Conservation (phyloP, 2,113 vertebrate genomes). For the Heterotis niloticus region DNA sequence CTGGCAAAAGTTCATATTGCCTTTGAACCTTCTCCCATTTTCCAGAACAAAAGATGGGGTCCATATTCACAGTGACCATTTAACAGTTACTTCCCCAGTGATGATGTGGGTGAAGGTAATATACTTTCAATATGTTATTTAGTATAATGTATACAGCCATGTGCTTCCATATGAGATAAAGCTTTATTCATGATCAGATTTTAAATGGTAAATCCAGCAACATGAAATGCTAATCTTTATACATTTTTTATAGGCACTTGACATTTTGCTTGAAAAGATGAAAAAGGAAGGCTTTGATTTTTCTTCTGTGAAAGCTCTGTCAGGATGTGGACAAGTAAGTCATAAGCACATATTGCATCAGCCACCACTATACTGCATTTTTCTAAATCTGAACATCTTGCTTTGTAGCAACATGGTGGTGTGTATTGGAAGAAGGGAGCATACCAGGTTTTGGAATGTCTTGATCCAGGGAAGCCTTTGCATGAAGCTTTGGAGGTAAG, state of each 20-base stretch:
- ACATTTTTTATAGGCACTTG: conserved; percentile 73
- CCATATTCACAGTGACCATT: conserved; percentile 70
- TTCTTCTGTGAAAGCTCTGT: conserved; percentile 76
- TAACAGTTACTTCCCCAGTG: conserved; percentile 88
- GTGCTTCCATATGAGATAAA: background rate
- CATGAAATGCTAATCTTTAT: background rate
- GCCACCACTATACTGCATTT: too few species aligned
- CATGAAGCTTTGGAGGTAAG: conserved; percentile 74
- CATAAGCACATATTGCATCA: too few species aligned
- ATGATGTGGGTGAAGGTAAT: conserved; percentile 95
- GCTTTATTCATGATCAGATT: background rate
- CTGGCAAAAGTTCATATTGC: too few species aligned
- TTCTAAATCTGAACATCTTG: background rate
- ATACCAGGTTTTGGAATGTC: conserved; percentile 52
- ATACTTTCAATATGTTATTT: background rate
- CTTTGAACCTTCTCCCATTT: background rate
- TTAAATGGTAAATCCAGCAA: background rate
- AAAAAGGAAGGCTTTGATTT: conserved; percentile 75
- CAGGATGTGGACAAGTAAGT: conserved; percentile 86
- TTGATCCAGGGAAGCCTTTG: conserved; percentile 60
- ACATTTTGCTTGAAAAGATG: conserved; percentile 84
- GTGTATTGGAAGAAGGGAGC: conserved; percentile 85
- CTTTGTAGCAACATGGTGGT: conserved; percentile 87
- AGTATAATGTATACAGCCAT: background rate
- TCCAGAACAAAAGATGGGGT: conserved; percentile 84